A percentile compares a stretch with the other conserved stretches of the same genome.
Conservation (phyloP, 2,797 vertebrate genomes). For the Labeo calbasu region DNA sequence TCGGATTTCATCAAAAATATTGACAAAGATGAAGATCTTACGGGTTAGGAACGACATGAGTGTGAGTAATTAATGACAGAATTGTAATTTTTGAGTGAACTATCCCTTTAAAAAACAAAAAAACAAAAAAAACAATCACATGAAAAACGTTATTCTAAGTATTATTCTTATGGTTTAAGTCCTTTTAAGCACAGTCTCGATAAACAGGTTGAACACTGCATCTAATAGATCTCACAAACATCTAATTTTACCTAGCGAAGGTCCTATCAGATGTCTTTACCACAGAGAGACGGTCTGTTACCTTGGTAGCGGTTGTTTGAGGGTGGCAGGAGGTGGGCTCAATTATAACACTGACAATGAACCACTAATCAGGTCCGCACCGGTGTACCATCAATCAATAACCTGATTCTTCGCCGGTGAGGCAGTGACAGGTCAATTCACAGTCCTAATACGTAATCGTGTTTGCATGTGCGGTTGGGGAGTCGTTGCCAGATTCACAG, state of each 20-base stretch:
- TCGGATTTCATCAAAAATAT: no score
- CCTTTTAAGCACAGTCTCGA: neutral
- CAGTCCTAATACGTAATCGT: conserved; percentile 20
- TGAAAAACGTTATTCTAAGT: neutral
- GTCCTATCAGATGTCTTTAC: conserved; percentile 25
- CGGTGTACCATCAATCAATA: conserved; percentile 45
- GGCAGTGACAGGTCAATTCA: conserved; percentile 39
- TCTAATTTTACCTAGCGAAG: conserved; percentile 14
- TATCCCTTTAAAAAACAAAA: neutral
- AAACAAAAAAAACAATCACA: no score
- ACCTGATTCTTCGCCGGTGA: conserved; percentile 24
- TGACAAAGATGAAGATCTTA: no score
- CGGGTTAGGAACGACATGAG: no score
- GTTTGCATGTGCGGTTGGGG: conserved; percentile 7
- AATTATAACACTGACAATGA: conserved; percentile 42
- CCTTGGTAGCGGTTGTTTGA: conserved; percentile 28
- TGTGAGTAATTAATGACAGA: no score
- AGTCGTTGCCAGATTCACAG: neutral
- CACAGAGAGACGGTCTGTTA: conserved; percentile 1
- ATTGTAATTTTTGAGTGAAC: no score
- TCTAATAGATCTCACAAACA: conserved; percentile 27
- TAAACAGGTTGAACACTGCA: conserved; percentile 11
- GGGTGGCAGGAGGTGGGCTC: conserved; percentile 7
- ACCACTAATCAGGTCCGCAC: conserved; percentile 37
- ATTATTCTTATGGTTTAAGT: neutral